Percentiles rank a stretch among this genome's conserved stretches.
phyloP scores from a whole-genome alignment of 2,888 invertebrate species.

The Trissonchulus sp. region DNA sequence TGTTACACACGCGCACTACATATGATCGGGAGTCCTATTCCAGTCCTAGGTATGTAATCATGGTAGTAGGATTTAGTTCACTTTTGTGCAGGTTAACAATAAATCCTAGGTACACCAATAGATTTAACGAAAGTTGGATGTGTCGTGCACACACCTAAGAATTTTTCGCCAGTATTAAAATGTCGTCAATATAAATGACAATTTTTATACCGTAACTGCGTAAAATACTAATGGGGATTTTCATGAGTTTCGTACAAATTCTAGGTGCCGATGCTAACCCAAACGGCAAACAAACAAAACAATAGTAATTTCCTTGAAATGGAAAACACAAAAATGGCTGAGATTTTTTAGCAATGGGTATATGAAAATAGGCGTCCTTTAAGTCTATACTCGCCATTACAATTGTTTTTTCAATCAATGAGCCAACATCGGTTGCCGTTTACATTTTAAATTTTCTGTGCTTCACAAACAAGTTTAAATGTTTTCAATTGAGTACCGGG shows the following conservation, averaged over 20 bases:
- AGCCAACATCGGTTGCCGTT: not conserved
- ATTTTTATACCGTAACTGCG: not conserved
- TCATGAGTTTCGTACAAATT: not conserved
- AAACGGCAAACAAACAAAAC: not conserved
- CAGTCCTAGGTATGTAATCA: not conserved
- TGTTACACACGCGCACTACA: not conserved
- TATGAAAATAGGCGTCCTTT: not conserved
- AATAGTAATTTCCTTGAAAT: not conserved
- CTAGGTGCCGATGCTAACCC: not conserved
- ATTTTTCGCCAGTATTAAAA: not conserved
- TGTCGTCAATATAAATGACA: not conserved
- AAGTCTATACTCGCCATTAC: not conserved
- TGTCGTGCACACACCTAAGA: not conserved
- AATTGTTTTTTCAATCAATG: too few species aligned
- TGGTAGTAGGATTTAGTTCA: not conserved
- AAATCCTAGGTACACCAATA: not conserved
- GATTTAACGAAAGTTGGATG: not conserved
- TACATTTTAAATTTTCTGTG: not conserved
- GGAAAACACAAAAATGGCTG: not conserved
- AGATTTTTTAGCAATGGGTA: not conserved
- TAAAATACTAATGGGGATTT: not conserved
- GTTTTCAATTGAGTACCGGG: not conserved
- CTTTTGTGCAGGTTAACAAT: not conserved
- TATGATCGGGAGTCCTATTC: not conserved
- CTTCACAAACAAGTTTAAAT: not conserved